A percentile compares a stretch with the other conserved stretches of the same genome.
These are phyloP conservation scores for Gastrophysa polygoni DNA, from an alignment of 2,888 invertebrate species.

Conservation along the genomic window DNA sequence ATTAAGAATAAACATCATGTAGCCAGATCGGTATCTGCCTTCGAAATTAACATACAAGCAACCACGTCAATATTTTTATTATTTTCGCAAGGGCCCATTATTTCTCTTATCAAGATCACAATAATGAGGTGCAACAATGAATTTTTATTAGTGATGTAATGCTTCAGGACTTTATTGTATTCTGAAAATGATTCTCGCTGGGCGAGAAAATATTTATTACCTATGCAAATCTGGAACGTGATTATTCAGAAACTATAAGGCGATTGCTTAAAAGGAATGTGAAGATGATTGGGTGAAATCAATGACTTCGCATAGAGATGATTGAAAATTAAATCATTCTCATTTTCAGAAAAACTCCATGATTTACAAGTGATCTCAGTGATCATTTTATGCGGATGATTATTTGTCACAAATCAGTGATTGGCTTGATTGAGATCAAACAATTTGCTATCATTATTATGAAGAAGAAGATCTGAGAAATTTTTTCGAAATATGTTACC, in stretches of 20 bases:
- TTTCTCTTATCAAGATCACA: slow-evolving; percentile 1
- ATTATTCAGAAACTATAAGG: not conserved
- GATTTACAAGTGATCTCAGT: too few species aligned
- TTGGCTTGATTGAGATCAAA: too few species aligned
- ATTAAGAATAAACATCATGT: slow-evolving; percentile 17
- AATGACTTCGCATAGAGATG: too few species aligned
- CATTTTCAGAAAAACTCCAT: too few species aligned
- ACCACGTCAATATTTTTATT: not conserved
- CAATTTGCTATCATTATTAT: too few species aligned
- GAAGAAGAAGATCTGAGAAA: too few species aligned
- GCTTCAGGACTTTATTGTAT: not conserved
- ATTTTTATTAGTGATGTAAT: not conserved
- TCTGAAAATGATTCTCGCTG: not conserved
- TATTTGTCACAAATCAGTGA: too few species aligned
- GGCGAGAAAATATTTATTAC: not conserved
- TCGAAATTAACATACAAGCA: slow-evolving; percentile 17
- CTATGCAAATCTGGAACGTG: not conserved
- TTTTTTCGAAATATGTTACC: too few species aligned
- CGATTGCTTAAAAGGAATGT: not conserved
- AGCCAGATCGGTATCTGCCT: slow-evolving; percentile 13
- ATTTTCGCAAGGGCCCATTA: not conserved
- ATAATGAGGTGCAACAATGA: not conserved
- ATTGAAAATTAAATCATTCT: too few species aligned
- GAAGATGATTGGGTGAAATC: not conserved
- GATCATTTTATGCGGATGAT: too few species aligned